Evolutionary conservation across 1,140 invertebrate species (phyloP).

Genomic region (Panagrolaimus sp.): DNA sequence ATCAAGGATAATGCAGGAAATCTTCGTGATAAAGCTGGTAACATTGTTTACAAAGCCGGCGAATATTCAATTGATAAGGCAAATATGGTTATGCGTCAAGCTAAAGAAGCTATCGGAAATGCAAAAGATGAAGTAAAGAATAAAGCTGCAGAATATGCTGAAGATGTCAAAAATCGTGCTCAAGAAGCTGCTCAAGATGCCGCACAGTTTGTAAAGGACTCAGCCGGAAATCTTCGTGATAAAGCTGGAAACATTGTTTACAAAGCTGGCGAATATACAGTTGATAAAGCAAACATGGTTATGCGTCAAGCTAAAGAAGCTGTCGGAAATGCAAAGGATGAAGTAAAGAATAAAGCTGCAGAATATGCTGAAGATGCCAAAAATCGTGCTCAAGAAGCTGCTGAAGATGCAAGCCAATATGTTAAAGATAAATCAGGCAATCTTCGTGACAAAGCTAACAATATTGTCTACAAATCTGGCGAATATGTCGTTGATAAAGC

Average conservation of each 20-base stretch:
- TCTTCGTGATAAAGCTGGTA: constrained; percentile 6
- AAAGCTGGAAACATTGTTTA: background rate
- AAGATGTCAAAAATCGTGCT: background rate
- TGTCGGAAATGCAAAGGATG: background rate
- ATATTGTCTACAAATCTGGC: background rate
- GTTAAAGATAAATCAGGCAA: background rate
- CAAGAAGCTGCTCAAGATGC: constrained; percentile 2
- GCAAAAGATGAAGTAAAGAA: constrained; percentile 10
- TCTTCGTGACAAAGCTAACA: background rate
- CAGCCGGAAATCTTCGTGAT: background rate
- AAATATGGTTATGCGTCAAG: background rate
- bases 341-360: background rate
- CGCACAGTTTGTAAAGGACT: background rate
- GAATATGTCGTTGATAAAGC: background rate
- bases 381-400: background rate
- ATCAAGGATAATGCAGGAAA: constrained; percentile 3
- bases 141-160: background rate
- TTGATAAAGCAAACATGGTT: background rate
- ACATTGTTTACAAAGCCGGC: background rate
- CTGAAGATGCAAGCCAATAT: background rate
- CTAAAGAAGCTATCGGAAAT: background rate
- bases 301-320: background rate
- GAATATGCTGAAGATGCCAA: background rate
- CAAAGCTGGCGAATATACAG: background rate
- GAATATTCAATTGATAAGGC: background rate